Evolutionary conservation across 2,113 vertebrate species (phyloP), one percentile per base, ranked within the genome.

Genomic region (Tenrec ecaudatus): DNA sequence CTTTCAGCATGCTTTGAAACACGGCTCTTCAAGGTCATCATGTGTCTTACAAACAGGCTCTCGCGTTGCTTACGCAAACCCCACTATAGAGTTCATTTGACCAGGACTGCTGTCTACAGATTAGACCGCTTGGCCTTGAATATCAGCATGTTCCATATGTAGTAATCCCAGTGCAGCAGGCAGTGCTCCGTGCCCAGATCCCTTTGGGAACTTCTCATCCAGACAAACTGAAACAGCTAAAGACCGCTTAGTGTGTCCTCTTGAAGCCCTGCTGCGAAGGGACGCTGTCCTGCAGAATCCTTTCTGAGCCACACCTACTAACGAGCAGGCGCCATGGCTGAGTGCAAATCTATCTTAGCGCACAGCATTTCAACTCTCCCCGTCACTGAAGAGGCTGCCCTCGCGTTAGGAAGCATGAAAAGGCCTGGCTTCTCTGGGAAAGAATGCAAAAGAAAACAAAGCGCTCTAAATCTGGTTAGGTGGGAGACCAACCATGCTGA

Each of bases 361-460:
- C n/a, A 73, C 36, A 29, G 73, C 71, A 75, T 36, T 23, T 80
- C 71, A 75, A 86, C 47, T n/a, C 57, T 1, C 22, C 36, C 78
- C 66, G 16, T 27, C 6, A 33, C 57, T 57, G 69, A 86, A 94
- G 93, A 95, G 77, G 89, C 87, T 80, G 84, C 2, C 20, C 83
- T 57, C 95, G 92, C 87, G 96, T 97, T 75, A n/a, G 88, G 90
- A 94, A 93, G 88, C 91, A 96, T 85, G 92, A 92, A 92, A 92
- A 95, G 89, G 89, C 95, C 76, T 57, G 79, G 82, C 89, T 90
- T 91, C 95, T 94, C 95, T 97, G 97, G 96, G 97, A 97, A 97
- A 96, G 86, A 93, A 97, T 96, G 96, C 11, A 68, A 96, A 97
- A 93, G 95, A 97, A 97, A 97, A 97, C 94, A 96, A 64, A 95